Conservation (phyloP, 2,113 vertebrate species). For the Ictidomys tridecemlineatus region DNA sequence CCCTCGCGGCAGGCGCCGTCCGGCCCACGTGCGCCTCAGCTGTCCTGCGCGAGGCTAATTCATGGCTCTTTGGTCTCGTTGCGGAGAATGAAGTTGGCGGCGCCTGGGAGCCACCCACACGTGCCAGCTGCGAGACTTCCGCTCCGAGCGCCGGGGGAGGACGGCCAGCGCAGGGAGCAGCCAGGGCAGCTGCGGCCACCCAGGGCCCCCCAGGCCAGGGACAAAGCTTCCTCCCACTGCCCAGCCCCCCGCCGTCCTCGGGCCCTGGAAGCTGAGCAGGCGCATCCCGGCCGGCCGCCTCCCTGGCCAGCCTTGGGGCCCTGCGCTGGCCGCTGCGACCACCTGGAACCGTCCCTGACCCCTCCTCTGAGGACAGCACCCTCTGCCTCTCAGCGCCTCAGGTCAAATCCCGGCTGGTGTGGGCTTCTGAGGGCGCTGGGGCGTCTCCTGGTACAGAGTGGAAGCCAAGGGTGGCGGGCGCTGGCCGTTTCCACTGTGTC, state of each 20-base stretch:
- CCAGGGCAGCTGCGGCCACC: not conserved
- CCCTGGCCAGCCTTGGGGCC: not conserved
- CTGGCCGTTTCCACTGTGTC: not conserved
- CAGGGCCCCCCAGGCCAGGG: not conserved
- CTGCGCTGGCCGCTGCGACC: not conserved
- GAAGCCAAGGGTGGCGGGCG: not conserved
- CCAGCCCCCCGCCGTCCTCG: not conserved
- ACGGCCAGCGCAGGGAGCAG: too few relatives aligned
- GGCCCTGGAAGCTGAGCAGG: fast-evolving
- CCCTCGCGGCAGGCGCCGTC: not conserved
- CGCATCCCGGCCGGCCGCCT: not conserved
- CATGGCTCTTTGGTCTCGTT: slow-evolving; percentile 39
- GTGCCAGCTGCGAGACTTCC: not conserved
- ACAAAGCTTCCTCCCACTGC: not conserved
- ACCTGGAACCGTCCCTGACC: not conserved
- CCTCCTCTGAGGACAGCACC: not conserved
- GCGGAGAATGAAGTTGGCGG: slow-evolving; percentile 24
- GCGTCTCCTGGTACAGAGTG: not conserved
- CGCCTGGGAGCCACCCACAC: slow-evolving; percentile 13
- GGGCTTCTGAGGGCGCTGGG: fast-evolving
- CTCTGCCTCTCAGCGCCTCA: not conserved
- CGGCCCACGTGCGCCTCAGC: not conserved
- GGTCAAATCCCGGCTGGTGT: not conserved
- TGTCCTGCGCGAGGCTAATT: slow-evolving; percentile 57
- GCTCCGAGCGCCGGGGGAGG: not conserved